Percentiles rank a stretch among this genome's conserved stretches.
Conservation (phyloP, 1,140 invertebrate species). For the Magallana ariakensis region DNA sequence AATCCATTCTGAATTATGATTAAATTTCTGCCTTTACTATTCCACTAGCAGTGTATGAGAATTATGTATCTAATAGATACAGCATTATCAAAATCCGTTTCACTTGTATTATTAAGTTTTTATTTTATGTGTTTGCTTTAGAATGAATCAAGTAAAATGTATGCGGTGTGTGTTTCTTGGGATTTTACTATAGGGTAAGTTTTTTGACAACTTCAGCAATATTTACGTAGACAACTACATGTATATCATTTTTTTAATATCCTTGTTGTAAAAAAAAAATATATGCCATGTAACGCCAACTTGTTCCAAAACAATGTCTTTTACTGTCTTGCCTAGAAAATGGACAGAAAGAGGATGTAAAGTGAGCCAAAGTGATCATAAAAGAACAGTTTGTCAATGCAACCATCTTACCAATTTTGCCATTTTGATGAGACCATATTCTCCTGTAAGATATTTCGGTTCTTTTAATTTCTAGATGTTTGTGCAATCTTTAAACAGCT, state of each 20-base stretch:
- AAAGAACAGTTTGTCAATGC: slow-evolving; percentile 53
- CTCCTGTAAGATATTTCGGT: slow-evolving; percentile 1
- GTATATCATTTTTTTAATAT: too few species aligned
- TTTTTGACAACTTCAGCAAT: neutral
- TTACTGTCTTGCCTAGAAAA: neutral
- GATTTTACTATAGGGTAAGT: neutral
- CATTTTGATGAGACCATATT: slow-evolving; percentile 62
- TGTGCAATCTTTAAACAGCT: neutral
- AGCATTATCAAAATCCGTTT: too few species aligned
- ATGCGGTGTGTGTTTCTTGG: neutral
- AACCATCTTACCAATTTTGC: slow-evolving; percentile 69
- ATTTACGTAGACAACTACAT: too few species aligned
- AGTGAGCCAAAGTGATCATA: neutral
- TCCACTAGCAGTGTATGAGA: too few species aligned
- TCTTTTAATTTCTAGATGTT: neutral
- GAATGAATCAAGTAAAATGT: neutral
- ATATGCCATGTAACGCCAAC: too few species aligned
- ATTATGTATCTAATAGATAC: too few species aligned
- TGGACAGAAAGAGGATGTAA: neutral
- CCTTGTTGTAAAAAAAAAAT: too few species aligned
- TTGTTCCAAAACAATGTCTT: too few species aligned
- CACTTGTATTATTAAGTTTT: too few species aligned
- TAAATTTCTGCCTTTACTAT: too few species aligned
- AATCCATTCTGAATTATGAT: too few species aligned
- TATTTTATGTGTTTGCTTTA: neutral